phyloP scores from a whole-genome alignment of 2,797 vertebrate species.

The Chaenodraco wilsoni region DNA sequence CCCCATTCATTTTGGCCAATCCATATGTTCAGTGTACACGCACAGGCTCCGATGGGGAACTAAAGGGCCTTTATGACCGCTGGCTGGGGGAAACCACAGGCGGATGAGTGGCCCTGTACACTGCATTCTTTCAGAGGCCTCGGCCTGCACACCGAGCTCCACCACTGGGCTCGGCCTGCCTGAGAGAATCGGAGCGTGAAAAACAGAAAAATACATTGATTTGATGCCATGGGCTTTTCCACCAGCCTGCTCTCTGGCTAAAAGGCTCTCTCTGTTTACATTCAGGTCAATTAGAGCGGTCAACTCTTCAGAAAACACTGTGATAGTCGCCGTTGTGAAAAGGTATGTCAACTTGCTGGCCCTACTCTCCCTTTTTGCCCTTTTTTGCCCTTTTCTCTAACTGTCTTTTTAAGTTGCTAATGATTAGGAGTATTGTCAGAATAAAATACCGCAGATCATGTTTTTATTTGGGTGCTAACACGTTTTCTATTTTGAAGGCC shows the following conservation, averaged over 20 bases:
- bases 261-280: constrained; percentile 79
- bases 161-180: constrained; percentile 75
- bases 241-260: constrained; percentile 58
- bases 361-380: background rate
- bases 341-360: constrained; percentile 81
- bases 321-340: constrained; percentile 96
- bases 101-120: constrained; percentile 81
- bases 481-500: constrained; percentile 84
- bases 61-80: constrained; percentile 82
- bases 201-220: constrained; percentile 78
- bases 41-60: constrained; percentile 67
- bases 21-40: constrained; percentile 81
- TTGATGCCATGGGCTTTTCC: constrained; percentile 75
- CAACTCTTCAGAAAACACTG: constrained; percentile 94
- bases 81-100: constrained; percentile 79
- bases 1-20: constrained; percentile 82
- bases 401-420: constrained; percentile 22
- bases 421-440: constrained; percentile 22
- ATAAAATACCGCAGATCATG: constrained; percentile 28
- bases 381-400: constrained; percentile 5
- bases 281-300: constrained; percentile 94
- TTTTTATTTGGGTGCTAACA: constrained; percentile 44
- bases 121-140: constrained; percentile 82
- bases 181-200: constrained; percentile 75
- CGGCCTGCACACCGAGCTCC: constrained; percentile 69